phyloP scores from a whole-genome alignment of 1,140 invertebrate species.

The Sitodiplosis mosellana region DNA sequence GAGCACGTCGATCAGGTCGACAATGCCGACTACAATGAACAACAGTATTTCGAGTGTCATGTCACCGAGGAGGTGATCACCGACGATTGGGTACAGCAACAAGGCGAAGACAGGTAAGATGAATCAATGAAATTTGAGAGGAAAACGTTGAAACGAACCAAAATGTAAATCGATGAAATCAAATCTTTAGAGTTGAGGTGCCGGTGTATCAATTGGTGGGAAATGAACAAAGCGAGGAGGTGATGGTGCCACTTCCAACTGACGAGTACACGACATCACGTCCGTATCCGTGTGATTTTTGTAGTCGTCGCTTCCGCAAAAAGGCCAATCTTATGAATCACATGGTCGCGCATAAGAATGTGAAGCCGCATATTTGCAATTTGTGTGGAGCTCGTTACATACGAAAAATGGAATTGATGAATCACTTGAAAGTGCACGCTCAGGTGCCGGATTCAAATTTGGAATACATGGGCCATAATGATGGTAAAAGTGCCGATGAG shows the following conservation, averaged over 20 bases:
- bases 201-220: conserved; percentile 37
- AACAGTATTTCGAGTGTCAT: conserved; percentile 24
- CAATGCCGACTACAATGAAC: conserved; percentile 22
- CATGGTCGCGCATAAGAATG: conserved; percentile 65
- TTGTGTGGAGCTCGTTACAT: conserved; percentile 58
- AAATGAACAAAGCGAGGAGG: conserved; percentile 36
- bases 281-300: conserved; percentile 73
- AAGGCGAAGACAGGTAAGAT: conserved; percentile 49
- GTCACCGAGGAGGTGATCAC: conserved; percentile 60
- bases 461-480: too few species aligned
- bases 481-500: too few species aligned
- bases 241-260: conserved; percentile 56
- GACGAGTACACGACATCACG: conserved; percentile 58
- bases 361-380: conserved; percentile 56
- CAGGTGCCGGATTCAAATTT: conserved; percentile 32
- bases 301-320: conserved; percentile 59
- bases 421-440: conserved; percentile 63
- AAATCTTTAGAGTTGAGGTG: conserved; percentile 37
- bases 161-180: conserved; percentile 5
- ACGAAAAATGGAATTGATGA: conserved; percentile 56
- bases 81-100: conserved; percentile 52
- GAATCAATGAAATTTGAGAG: background rate
- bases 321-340: conserved; percentile 67
- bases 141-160: background rate
- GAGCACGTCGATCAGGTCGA: conserved; percentile 23